Evolutionary conservation across 92 coral and sea anemone species (phyloP).

Genomic region (Actinernus sp.): DNA sequence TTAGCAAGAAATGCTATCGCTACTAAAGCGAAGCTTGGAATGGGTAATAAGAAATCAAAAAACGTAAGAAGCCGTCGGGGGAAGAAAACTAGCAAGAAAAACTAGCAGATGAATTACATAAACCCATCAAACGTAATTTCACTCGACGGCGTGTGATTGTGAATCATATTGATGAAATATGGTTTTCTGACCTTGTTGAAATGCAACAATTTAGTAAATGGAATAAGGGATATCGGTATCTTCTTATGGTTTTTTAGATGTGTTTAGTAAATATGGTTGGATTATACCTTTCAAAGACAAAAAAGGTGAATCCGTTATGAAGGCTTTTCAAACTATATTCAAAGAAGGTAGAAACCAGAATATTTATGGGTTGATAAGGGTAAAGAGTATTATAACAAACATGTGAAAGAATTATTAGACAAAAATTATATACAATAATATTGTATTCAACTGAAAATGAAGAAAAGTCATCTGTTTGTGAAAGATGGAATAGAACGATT

Average conservation of each 20-base stretch:
- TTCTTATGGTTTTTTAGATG: slow-evolving; percentile 44
- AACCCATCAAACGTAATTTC: slow-evolving; percentile 39
- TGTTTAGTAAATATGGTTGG: slow-evolving; percentile 50
- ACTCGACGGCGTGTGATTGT: slow-evolving; percentile 41
- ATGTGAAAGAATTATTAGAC: slow-evolving; percentile 34
- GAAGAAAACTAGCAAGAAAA: slow-evolving; percentile 43
- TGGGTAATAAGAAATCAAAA: slow-evolving; percentile 15
- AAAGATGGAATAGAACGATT: slow-evolving; percentile 52
- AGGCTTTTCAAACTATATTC: slow-evolving; percentile 36
- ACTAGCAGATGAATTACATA: slow-evolving; percentile 45
- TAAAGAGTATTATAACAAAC: slow-evolving; percentile 48
- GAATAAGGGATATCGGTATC: slow-evolving; percentile 20
- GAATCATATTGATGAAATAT: slow-evolving; percentile 41
- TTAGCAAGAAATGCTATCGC: slow-evolving; percentile 37
- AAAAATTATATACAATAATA: slow-evolving; percentile 18
- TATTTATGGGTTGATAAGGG: slow-evolving; percentile 47
- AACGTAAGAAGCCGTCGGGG: no score
- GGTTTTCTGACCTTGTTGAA: slow-evolving; percentile 29
- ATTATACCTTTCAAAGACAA: slow-evolving; percentile 43
- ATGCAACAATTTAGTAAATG: slow-evolving; percentile 35
- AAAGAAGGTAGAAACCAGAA: slow-evolving; percentile 46
- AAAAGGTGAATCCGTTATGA: slow-evolving; percentile 32
- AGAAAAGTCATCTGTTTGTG: slow-evolving; percentile 29
- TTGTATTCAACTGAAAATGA: slow-evolving; percentile 56
- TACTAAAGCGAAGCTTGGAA: slow-evolving; percentile 14